Percentiles rank a stretch among this genome's conserved stretches.
phyloP scores from a whole-genome alignment of 1,140 invertebrate species.

The Heliothis virescens region DNA sequence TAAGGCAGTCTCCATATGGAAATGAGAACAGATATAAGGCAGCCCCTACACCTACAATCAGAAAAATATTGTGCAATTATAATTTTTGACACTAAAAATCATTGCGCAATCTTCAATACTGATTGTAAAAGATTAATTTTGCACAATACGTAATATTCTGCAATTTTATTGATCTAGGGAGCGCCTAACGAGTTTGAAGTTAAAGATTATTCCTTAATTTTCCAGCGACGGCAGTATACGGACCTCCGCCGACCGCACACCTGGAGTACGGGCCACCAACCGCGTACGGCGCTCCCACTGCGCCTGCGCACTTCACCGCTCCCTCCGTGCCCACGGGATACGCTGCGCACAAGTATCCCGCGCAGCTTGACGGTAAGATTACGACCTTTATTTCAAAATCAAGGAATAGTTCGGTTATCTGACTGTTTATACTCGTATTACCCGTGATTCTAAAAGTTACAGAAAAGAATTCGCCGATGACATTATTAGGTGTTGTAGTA shows the following conservation, averaged over 20 bases:
- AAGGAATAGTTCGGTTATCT: neutral
- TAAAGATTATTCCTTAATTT: slow-evolving; percentile 31
- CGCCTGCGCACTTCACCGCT: slow-evolving; percentile 71
- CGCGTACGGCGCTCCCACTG: slow-evolving; percentile 72
- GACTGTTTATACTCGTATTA: neutral
- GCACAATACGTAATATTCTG: no score
- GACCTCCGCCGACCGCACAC: slow-evolving; percentile 69
- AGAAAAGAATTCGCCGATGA: neutral
- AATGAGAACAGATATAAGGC: no score
- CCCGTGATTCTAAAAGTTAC: no score
- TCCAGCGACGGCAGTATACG: slow-evolving; percentile 77
- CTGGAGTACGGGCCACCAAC: slow-evolving; percentile 67
- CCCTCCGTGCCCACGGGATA: slow-evolving; percentile 72
- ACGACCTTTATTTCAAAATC: neutral
- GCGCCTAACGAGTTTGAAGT: neutral
- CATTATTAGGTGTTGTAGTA: neutral
- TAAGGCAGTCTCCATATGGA: no score
- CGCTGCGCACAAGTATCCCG: slow-evolving; percentile 75
- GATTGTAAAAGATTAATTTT: no score
- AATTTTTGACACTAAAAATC: no score
- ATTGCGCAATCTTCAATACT: no score
- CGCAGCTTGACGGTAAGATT: slow-evolving; percentile 76
- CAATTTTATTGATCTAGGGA: no score
- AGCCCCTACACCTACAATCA: no score
- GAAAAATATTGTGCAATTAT: no score